Percentiles rank a stretch among this genome's conserved stretches.
Evolutionary conservation across 1,140 invertebrate species (phyloP).

Genomic region (Popillia japonica): DNA sequence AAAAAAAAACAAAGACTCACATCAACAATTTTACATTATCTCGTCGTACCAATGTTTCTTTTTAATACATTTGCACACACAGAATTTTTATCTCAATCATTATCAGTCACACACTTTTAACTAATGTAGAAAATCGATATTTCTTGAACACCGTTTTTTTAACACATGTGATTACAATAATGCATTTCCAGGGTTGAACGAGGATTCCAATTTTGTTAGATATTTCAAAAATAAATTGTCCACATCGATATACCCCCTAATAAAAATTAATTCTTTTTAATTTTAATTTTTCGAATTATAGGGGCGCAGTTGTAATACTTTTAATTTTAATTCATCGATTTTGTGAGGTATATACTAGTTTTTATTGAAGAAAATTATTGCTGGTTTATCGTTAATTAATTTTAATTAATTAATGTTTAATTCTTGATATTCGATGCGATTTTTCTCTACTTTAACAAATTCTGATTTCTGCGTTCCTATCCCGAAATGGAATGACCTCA

Average conservation of each 20-base stretch:
- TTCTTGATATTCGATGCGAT: too few relatives aligned
- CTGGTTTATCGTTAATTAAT: too few relatives aligned
- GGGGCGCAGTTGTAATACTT: too few relatives aligned
- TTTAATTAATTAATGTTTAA: too few relatives aligned
- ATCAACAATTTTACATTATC: conserved; percentile 13
- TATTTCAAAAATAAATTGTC: neutral
- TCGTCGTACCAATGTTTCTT: neutral
- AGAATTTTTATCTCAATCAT: conserved; percentile 18
- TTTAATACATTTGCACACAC: conserved; percentile 17
- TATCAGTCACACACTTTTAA: conserved; percentile 50
- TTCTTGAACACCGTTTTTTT: conserved; percentile 58
- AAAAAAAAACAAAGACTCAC: neutral
- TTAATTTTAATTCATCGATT: too few relatives aligned
- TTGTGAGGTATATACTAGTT: too few relatives aligned
- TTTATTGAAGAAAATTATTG: too few relatives aligned
- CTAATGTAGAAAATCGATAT: conserved; percentile 53
- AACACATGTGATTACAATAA: conserved; percentile 56
- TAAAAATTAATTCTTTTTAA: neutral
- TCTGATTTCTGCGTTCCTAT: too few relatives aligned
- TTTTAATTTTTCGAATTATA: too few relatives aligned
- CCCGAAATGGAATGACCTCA: too few relatives aligned
- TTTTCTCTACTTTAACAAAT: too few relatives aligned
- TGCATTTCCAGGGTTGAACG: conserved; percentile 6
- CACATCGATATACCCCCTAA: neutral
- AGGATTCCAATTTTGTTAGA: neutral